These are phyloP conservation scores for Esperia sulphurella DNA, from an alignment of 2,888 invertebrate genomes.

Conservation along the genomic window DNA sequence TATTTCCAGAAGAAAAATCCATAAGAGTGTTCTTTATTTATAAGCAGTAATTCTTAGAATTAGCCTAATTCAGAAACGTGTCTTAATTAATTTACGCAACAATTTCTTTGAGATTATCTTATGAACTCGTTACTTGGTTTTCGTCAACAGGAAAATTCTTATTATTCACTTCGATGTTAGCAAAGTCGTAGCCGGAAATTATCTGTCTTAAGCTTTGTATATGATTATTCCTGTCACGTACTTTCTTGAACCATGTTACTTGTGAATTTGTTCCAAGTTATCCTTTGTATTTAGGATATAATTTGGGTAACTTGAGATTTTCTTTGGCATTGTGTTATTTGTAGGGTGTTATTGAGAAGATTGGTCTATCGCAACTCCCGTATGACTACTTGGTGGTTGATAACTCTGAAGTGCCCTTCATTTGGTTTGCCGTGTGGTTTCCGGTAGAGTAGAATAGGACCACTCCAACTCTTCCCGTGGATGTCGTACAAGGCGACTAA, in stretches of 20 bases:
- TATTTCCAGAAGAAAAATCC: too few species aligned
- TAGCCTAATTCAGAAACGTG: background rate
- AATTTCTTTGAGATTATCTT: background rate
- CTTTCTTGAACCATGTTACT: conserved; percentile 1
- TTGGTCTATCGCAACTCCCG: background rate
- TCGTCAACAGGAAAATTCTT: conserved; percentile 12
- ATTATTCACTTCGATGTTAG: conserved; percentile 7
- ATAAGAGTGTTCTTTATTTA: too few species aligned
- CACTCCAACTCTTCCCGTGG: too few species aligned
- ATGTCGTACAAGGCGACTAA: too few species aligned
- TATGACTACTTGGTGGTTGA: too few species aligned
- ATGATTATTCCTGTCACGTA: conserved; percentile 8
- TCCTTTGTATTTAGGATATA: conserved; percentile 2
- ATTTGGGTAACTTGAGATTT: background rate
- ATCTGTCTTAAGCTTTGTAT: conserved; percentile 6
- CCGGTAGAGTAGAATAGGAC: too few species aligned
- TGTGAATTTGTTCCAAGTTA: conserved; percentile 5
- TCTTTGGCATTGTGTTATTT: background rate
- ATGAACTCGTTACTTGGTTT: background rate
- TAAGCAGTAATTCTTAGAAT: background rate
- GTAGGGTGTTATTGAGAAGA: background rate
- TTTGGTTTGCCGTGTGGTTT: too few species aligned
- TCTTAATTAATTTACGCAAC: background rate
- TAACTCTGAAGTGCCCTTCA: too few species aligned
- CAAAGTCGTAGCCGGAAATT: conserved; percentile 10